Evolutionary conservation across 2,113 vertebrate species (phyloP), one percentile per base, ranked within the genome.

Genomic region (Heterotis niloticus): DNA sequence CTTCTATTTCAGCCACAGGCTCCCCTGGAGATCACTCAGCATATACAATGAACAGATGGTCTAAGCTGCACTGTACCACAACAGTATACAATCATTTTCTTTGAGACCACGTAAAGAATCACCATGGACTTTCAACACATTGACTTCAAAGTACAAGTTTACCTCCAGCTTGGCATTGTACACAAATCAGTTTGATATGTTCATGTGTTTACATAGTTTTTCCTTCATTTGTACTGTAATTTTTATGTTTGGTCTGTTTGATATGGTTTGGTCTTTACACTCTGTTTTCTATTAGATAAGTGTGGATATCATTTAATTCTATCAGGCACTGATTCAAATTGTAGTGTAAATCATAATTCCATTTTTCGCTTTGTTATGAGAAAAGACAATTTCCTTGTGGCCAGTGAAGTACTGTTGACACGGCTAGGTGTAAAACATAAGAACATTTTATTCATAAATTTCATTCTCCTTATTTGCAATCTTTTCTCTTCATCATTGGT

Each of bases 21-120:
- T 75, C 59, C 74, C 74, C 56, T 18, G 28, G 74, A 64, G 74
- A 52, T 52, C 10, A 3, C 74, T 29, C 28, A 29, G 74, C 56
- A 75, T 75, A 34, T 75, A 62, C 60, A 52, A 75, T 75, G 74
- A n/a, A 62, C 74, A 75, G 74, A 75, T 75, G 74, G 24, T 75
- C 74, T 34, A 60, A 75, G 18, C 26, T 64, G 62, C 26, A 75
- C n/a, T 64, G 28, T 60, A 52, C 57, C 28, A n/a, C 74, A 75
- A 24, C 74, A 44, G 29, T 75, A 29, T 16, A 64, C 62, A 62
- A 75, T 62, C 24, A 75, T 75, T 75, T 57, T 20, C 34, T 57
- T 44, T 13, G 26, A 26, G 57, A 75, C 74, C 62, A 20, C 28
- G 23, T 64, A 64, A 57, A 64, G 74, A 75, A 75, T 64, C 57